Evolutionary conservation across 2,888 invertebrate species (phyloP).

Genomic region (Lasioglossum vierecki): DNA sequence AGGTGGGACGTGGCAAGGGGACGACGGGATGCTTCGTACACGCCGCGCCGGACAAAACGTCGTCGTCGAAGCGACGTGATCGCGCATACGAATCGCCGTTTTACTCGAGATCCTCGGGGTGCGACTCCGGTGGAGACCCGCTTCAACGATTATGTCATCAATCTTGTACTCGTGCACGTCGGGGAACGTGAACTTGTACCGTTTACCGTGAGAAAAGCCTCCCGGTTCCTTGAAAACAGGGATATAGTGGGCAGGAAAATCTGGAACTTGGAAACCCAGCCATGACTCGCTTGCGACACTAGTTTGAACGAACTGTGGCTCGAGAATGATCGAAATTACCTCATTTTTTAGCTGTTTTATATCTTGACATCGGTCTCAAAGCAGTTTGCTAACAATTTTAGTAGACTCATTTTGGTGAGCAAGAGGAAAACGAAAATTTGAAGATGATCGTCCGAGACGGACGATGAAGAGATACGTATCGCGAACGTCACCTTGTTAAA

Average conservation of each 20-base stretch:
- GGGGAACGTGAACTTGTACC: not conserved
- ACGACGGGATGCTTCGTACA: not conserved
- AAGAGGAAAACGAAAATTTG: not conserved
- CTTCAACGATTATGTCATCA: slow-evolving; percentile 1
- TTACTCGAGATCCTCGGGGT: slow-evolving; percentile 8
- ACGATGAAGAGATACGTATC: not conserved
- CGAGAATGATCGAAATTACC: not conserved
- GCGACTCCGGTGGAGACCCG: not conserved
- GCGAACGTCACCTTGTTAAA: slow-evolving; percentile 2
- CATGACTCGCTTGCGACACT: not conserved
- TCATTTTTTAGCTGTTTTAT: not conserved
- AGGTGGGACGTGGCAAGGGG: not conserved
- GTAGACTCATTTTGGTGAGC: not conserved
- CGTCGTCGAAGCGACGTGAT: slow-evolving; percentile 23
- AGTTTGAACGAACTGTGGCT: not conserved
- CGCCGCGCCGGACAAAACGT: slow-evolving; percentile 22
- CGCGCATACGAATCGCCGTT: slow-evolving; percentile 39
- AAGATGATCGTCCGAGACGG: not conserved
- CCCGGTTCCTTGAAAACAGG: not conserved
- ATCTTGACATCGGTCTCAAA: not conserved
- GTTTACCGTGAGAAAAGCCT: not conserved
- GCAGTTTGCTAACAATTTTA: not conserved
- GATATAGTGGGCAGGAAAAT: not conserved
- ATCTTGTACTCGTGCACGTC: not conserved
- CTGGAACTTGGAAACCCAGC: not conserved